These are phyloP conservation scores for Anseranas semipalmata DNA, from an alignment of 2,113 vertebrate species.

Conservation along the genomic window DNA sequence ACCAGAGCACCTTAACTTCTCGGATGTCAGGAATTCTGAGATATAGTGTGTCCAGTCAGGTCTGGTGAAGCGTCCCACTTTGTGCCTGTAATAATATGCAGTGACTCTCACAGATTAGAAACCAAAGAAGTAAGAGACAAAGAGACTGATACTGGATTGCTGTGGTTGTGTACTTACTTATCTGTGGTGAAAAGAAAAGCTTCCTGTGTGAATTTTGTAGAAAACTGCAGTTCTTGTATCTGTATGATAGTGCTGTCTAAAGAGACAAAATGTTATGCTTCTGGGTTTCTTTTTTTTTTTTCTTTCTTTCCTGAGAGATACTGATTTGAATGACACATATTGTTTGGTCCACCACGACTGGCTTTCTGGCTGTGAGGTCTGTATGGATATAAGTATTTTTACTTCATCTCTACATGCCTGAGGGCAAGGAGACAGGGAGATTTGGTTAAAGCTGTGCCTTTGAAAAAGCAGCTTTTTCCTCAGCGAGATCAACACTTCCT, in stretches of 20 bases:
- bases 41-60: background rate
- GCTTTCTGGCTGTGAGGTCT: background rate
- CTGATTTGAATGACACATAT: background rate
- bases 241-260: background rate
- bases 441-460: background rate
- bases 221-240: background rate
- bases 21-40: background rate
- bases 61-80: background rate
- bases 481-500: background rate
- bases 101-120: background rate
- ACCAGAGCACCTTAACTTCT: background rate
- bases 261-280: background rate
- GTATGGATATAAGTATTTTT: background rate
- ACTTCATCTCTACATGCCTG: background rate
- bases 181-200: background rate
- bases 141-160: background rate
- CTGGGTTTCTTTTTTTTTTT: background rate
- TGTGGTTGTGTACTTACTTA: background rate
- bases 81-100: background rate
- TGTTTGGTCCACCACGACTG: background rate
- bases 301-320: background rate
- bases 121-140: background rate
- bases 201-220: background rate
- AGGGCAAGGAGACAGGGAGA: background rate
- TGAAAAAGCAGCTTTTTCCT: background rate